phyloP scores from a whole-genome alignment of 1,140 invertebrate genomes.

The Drosophila pruinosa region DNA sequence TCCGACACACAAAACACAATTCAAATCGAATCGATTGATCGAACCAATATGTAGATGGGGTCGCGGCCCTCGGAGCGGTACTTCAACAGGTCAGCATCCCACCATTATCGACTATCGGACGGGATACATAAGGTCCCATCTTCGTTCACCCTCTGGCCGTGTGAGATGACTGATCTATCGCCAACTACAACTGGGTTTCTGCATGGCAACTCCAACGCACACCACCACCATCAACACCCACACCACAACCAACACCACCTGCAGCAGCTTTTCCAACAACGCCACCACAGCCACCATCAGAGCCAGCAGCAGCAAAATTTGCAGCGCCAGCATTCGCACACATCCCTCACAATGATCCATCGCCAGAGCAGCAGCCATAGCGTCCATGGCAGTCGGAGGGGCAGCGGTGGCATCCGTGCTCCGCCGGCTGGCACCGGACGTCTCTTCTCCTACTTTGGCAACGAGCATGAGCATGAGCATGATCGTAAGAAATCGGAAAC shows the following conservation, averaged over 20 bases:
- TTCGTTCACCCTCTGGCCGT: conserved; percentile 90
- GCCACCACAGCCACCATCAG: conserved; percentile 45
- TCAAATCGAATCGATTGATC: neutral
- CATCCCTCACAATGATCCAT: conserved; percentile 68
- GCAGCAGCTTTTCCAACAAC: conserved; percentile 59
- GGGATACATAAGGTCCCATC: conserved; percentile 94
- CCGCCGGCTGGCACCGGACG: conserved; percentile 57
- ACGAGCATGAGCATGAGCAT: conserved; percentile 72
- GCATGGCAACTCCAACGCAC: conserved; percentile 67
- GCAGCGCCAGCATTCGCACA: conserved; percentile 75
- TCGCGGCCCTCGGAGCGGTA: conserved; percentile 83
- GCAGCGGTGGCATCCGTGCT: conserved; percentile 46
- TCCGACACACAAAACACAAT: neutral
- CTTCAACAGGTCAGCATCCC: conserved; percentile 83
- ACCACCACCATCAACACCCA: conserved; percentile 55
- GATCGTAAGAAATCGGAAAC: conserved; percentile 81
- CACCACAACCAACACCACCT: conserved; percentile 41
- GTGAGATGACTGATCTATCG: conserved; percentile 83
- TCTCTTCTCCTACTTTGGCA: conserved; percentile 78
- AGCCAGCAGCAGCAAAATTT: conserved; percentile 55
- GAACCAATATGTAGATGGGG: conserved; percentile 68
- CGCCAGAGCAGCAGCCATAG: conserved; percentile 72
- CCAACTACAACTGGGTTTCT: conserved; percentile 78
- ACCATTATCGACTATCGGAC: conserved; percentile 89
- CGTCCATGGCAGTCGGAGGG: conserved; percentile 43